A percentile compares a stretch with the other conserved stretches of the same genome.
These are phyloP conservation scores for Stichopus horrens DNA, from an alignment of 53 echinoderm and acorn worm genomes.

Conservation along the genomic window DNA sequence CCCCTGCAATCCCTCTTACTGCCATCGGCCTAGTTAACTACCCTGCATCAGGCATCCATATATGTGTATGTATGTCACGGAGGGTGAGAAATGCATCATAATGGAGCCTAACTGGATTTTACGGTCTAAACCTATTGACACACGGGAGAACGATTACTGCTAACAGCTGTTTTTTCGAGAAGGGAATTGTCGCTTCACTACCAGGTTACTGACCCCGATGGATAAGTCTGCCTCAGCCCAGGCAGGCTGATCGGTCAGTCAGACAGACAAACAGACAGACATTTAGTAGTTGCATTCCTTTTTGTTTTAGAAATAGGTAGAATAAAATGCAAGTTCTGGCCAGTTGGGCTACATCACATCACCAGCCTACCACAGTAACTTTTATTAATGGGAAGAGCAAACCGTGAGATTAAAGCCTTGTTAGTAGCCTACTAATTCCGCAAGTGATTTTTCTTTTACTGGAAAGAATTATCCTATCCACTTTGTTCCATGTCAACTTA, in stretches of 20 bases:
- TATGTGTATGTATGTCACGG: not conserved
- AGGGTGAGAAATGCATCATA: not conserved
- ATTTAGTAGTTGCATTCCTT: too few relatives aligned
- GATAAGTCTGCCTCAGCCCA: not conserved
- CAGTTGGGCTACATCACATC: too few relatives aligned
- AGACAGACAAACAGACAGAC: not conserved
- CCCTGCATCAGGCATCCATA: not conserved
- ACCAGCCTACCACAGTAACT: too few relatives aligned
- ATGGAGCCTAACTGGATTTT: conserved; percentile 14
- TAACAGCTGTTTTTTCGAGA: not conserved
- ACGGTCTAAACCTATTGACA: conserved; percentile 36
- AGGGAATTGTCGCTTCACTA: not conserved
- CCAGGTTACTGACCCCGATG: conserved; percentile 16
- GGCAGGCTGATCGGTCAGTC: not conserved
- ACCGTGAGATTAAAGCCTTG: too few relatives aligned
- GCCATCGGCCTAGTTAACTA: conserved; percentile 2
- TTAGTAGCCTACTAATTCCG: too few relatives aligned
- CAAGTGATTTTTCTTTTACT: too few relatives aligned
- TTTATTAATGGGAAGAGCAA: too few relatives aligned
- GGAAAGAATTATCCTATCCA: too few relatives aligned
- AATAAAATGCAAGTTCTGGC: too few relatives aligned
- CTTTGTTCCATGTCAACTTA: too few relatives aligned
- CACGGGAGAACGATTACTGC: not conserved
- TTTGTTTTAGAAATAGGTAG: too few relatives aligned
- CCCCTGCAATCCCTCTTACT: not conserved